Base-by-base conservation (phyloP, 64 coral and sea anemone species). In the Montipora foliosa region DNA sequence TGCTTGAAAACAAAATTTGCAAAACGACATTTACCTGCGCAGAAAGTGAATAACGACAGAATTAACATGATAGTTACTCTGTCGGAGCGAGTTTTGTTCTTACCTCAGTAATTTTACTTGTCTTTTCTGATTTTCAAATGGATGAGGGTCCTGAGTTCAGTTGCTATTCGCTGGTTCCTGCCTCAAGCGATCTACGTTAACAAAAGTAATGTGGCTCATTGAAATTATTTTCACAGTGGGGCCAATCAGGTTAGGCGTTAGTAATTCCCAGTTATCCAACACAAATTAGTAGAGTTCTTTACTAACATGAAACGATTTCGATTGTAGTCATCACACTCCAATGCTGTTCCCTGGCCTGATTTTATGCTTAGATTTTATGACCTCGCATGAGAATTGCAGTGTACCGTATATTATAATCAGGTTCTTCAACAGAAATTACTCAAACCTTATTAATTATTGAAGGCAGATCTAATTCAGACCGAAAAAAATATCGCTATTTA, bases 141-240 rank as follows among this genome's bases (percentile, higher is more conserved):
- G 15, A 47, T 84, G 62, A 44, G 37, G 37, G 15, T 67, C 29
- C 59, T 84, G 66, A 68, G 12, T 48, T 69, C 45, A 17, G 61
- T 69, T 45, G 19, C 15, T 17, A 84, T 84, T 84, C 37, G 61
- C 68, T 44, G 60, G 81, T 37, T 58, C 67, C 81, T n/a, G 62
- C 61, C 16, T 83, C 81, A 83, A 83, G 37, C 15, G 48, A 44
- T 22, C 44, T 48, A 47, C 11, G 62, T 84, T 84, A 61, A 84
- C 81, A 84, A 84, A 84, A 66, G 81, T 21, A 84, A 49, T 83
- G 58, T 83, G 60, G 55, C 14, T 83, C 80, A 83, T 81, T 58
- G 48, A 81, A 81, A 83, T 67, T 20, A 45, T 22, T 60, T 66
- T 83, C 24, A 59, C 20, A 22, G 80, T 15, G 3, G 24, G 61